A percentile compares a stretch with the other conserved stretches of the same genome.
Evolutionary conservation across 2,113 vertebrate species (phyloP).

Genomic region (Pseudopodoces humilis): DNA sequence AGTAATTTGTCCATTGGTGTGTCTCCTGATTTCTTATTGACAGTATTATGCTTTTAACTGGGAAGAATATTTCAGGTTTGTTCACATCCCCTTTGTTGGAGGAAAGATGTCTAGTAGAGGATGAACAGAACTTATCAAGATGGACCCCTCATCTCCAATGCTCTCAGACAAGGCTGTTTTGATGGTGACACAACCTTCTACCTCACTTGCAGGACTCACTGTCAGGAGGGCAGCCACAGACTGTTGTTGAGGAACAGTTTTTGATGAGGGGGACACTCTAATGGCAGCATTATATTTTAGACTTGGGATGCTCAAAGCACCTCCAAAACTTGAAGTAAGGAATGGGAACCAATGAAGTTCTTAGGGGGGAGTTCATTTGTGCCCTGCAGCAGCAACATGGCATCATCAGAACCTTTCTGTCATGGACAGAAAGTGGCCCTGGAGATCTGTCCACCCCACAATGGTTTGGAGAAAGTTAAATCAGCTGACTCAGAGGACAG

Average conservation of each 20-base stretch:
- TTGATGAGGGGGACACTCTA: background rate
- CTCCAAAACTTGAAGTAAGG: background rate
- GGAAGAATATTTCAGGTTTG: background rate
- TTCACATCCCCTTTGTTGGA: background rate
- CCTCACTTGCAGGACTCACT: background rate
- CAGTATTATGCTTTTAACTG: background rate
- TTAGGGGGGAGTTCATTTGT: background rate
- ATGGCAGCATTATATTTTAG: background rate
- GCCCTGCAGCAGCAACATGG: background rate
- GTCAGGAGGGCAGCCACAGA: background rate
- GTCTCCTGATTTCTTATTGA: background rate
- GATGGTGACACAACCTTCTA: background rate
- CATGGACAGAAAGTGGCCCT: background rate
- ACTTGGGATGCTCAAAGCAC: background rate
- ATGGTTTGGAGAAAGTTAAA: background rate
- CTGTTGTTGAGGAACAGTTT: background rate
- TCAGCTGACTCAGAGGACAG: background rate
- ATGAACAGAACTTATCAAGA: background rate
- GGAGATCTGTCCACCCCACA: background rate
- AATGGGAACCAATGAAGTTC: background rate
- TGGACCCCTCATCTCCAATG: background rate
- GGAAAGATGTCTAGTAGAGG: background rate
- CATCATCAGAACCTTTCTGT: background rate
- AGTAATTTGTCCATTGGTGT: background rate
- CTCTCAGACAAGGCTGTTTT: background rate